These are phyloP conservation scores for Phallusia fumigata DNA, from an alignment of 23 tunicate species.

Conservation along the genomic window DNA sequence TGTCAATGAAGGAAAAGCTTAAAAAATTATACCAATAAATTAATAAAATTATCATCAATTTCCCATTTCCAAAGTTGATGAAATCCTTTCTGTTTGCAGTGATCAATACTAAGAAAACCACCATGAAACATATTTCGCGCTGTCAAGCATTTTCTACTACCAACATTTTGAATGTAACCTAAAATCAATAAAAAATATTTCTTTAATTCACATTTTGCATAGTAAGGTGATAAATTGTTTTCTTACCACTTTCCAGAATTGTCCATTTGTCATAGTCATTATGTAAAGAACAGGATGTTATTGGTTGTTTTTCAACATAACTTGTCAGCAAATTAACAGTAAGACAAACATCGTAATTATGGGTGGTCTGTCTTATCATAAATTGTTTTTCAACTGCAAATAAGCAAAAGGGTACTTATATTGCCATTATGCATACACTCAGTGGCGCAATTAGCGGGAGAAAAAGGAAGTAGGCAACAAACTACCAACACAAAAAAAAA, in stretches of 20 bases:
- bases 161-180: slow-evolving; percentile 40
- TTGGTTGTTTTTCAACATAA: slow-evolving; percentile 40
- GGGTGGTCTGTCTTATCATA: slow-evolving; percentile 55
- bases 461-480: too few species aligned
- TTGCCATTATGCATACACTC: too few species aligned
- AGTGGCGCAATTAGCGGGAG: too few species aligned
- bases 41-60: slow-evolving; percentile 15
- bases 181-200: neutral
- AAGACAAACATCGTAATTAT: slow-evolving; percentile 47
- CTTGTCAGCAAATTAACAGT: slow-evolving; percentile 32
- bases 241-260: slow-evolving; percentile 18
- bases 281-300: slow-evolving; percentile 12
- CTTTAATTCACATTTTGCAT: neutral
- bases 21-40: slow-evolving; percentile 7
- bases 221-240: neutral
- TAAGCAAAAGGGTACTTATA: too few species aligned
- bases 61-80: slow-evolving; percentile 39
- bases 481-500: too few species aligned
- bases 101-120: slow-evolving; percentile 15
- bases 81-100: slow-evolving; percentile 5
- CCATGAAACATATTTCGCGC: slow-evolving; percentile 17
- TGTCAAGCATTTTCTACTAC: slow-evolving; percentile 21
- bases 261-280: slow-evolving; percentile 51
- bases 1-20: neutral
- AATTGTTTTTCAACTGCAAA: slow-evolving; percentile 56